A percentile compares a stretch with the other conserved stretches of the same genome.
These are phyloP conservation scores for Sebastes kiyomatsui DNA, from an alignment of 2,797 vertebrate species.

Conservation along the genomic window DNA sequence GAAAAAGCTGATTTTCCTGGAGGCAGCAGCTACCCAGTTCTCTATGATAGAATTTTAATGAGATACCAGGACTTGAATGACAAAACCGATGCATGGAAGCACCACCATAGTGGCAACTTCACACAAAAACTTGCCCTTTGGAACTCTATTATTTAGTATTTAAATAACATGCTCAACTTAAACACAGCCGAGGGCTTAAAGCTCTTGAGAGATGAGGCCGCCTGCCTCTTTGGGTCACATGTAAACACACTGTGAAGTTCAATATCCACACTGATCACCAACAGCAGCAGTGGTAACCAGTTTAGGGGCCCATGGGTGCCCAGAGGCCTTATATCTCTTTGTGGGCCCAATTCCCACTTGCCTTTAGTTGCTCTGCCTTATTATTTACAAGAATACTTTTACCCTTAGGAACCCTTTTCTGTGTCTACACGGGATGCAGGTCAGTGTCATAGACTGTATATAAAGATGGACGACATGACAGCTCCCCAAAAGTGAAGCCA, in stretches of 20 bases:
- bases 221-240: not conserved
- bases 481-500: too few relatives aligned
- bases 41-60: not conserved
- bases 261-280: not conserved
- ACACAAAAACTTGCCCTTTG: not conserved
- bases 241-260: not conserved
- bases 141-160: not conserved
- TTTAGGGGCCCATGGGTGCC: not conserved
- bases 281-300: not conserved
- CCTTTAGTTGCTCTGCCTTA: not conserved
- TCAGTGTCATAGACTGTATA: not conserved
- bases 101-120: not conserved
- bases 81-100: not conserved
- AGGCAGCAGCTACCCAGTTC: not conserved
- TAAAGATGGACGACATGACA: too few relatives aligned
- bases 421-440: not conserved
- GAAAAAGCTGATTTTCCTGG: not conserved
- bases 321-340: not conserved
- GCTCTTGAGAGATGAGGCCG: not conserved
- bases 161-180: not conserved
- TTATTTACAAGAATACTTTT: not conserved
- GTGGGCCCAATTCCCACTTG: not conserved
- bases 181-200: not conserved
- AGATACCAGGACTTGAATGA: not conserved
- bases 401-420: not conserved